Evolutionary conservation across 2,888 invertebrate genomes (phyloP).

Genomic region (Idaea aversata): DNA sequence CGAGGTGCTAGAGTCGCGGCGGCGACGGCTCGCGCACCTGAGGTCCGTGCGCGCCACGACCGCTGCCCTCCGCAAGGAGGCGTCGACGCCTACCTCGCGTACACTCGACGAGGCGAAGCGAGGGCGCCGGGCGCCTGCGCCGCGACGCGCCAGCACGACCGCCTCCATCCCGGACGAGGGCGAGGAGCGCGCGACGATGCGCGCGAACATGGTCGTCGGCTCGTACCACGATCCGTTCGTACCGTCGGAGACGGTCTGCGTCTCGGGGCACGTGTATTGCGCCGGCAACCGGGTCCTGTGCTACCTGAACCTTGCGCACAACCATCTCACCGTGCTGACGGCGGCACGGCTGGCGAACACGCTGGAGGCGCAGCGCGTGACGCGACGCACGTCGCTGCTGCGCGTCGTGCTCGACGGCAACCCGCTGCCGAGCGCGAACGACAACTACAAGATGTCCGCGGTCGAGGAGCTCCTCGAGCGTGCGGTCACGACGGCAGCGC

Average conservation of each 20-base stretch:
- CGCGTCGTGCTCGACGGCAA: conserved; percentile 34
- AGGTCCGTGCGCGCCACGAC: conserved; percentile 2
- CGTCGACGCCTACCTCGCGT: neutral
- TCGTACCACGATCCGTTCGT: conserved; percentile 28
- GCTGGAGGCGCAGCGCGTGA: conserved; percentile 25
- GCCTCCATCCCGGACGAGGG: conserved; percentile 3
- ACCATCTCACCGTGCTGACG: conserved; percentile 27
- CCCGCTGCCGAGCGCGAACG: conserved; percentile 24
- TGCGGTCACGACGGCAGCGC: neutral
- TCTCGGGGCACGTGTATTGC: conserved; percentile 21
- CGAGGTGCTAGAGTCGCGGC: conserved; percentile 27
- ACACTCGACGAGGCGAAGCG: neutral
- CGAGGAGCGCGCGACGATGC: conserved; percentile 6
- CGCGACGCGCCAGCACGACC: conserved; percentile 7
- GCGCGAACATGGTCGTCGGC: conserved; percentile 26
- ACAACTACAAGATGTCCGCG: conserved; percentile 14
- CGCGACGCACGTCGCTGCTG: conserved; percentile 22
- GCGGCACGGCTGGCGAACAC: conserved; percentile 23
- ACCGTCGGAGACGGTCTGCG: conserved; percentile 19
- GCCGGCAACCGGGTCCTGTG: conserved; percentile 32
- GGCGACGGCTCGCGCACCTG: conserved; percentile 25
- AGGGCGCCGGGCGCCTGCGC: conserved; percentile 1
- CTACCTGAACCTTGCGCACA: conserved; percentile 35
- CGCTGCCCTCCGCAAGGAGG: neutral
- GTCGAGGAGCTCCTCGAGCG: conserved; percentile 23